phyloP scores from a whole-genome alignment of 2,888 invertebrate genomes.

The Sphinx pinastri region DNA sequence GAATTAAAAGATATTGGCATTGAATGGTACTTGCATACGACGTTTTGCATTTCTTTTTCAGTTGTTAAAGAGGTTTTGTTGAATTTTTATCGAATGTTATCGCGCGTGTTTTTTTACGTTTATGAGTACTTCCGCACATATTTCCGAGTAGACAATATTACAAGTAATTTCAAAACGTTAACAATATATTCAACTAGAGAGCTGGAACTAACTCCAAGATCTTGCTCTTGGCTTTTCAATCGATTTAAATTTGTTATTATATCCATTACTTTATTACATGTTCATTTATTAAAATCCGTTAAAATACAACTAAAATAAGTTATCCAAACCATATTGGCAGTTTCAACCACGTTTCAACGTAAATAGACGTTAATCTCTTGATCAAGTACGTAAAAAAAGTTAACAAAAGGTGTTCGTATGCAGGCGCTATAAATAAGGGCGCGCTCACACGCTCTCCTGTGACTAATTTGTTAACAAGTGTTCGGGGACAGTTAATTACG shows the following conservation, averaged over 20 bases:
- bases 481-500: slow-evolving; percentile 73
- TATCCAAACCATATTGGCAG: background rate
- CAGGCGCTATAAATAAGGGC: slow-evolving; percentile 62
- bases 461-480: slow-evolving; percentile 81
- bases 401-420: background rate
- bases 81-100: background rate
- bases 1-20: slow-evolving; percentile 35
- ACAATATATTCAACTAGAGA: no score
- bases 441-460: slow-evolving; percentile 63
- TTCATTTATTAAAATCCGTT: no score
- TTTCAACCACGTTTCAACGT: slow-evolving; percentile 20
- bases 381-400: slow-evolving; percentile 17
- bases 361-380: slow-evolving; percentile 26
- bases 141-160: no score
- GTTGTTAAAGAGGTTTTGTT: background rate
- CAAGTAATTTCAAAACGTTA: no score
- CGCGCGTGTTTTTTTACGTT: background rate
- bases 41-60: background rate
- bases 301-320: background rate
- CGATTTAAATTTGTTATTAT: no score
- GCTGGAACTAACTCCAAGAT: no score
- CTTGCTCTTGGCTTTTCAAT: no score
- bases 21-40: slow-evolving; percentile 21
- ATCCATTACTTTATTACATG: no score
- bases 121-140: no score